Base-by-base conservation (phyloP, 2,888 invertebrate genomes). In the Pemphredon lugubris region DNA sequence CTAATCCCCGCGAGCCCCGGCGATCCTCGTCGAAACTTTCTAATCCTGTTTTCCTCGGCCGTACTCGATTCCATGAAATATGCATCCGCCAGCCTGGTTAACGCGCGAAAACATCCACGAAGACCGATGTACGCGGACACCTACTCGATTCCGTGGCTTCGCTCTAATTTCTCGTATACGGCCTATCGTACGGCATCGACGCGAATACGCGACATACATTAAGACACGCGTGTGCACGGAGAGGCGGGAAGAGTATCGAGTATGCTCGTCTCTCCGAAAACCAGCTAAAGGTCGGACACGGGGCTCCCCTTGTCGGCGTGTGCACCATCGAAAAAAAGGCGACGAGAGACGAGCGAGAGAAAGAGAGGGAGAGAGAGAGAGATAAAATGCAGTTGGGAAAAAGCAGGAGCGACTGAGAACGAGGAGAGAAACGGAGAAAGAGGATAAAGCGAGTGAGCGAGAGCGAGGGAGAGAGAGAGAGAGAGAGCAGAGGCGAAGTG, bases 401-500 rank as follows among this genome's bases (percentile, higher is more conserved):
- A 13, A n/a, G n/a, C n/a, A n/a, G 26, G 57, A 55, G 47, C 20
- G 53, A 57, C 16, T 32, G 45, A 51, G n/a, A 42, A 53, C 48
- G 53, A 60, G 65, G 42, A 75, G 61, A 64, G 70, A 64, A 45
- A 48, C 47, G 40, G 64, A 70, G 74, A 75, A 77, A 34, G 58
- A 65, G 58, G 67, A 71, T 13, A 34, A 1, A 37, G 23, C 9
- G 26, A 21, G 50, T 37, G 26, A 21, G 26, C 40, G 30, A 23
- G 13, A n/a, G n/a, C n/a, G n/a, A n/a, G n/a, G n/a, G n/a, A 61
- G 59, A 64, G 60, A 69, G 63, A 63, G 59, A 55, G 40, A 76
- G 77, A 66, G 63, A 75, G 73, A 78, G 66, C 65, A 55, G 55
- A 69, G 77, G 75, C 83, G 76, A 83, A 79, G 84, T 85, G 85